These are phyloP conservation scores for Chironomus tepperi DNA, from an alignment of 1,140 invertebrate genomes.

Conservation along the genomic window DNA sequence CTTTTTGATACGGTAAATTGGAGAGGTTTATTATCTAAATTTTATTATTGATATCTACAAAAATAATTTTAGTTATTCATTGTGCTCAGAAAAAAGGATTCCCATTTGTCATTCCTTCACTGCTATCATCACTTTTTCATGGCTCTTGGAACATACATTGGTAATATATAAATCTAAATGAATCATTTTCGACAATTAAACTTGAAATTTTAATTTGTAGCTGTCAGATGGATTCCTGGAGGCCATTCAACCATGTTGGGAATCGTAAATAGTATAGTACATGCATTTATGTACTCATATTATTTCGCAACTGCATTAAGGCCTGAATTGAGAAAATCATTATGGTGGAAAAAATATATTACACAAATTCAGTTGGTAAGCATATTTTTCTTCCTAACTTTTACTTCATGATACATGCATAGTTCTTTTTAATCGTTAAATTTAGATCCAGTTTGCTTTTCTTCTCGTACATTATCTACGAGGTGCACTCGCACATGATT, in stretches of 20 bases:
- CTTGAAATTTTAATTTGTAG: background rate
- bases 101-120: slow-evolving; percentile 68
- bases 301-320: slow-evolving; percentile 59
- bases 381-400: no score
- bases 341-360: slow-evolving; percentile 82
- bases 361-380: slow-evolving; percentile 66
- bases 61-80: slow-evolving; percentile 50
- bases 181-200: background rate
- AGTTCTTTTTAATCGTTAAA: background rate
- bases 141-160: slow-evolving; percentile 33
- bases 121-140: slow-evolving; percentile 70
- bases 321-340: slow-evolving; percentile 51
- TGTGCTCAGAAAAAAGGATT: slow-evolving; percentile 63
- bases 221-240: slow-evolving; percentile 45
- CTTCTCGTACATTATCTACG: slow-evolving; percentile 50
- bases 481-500: slow-evolving; percentile 39
- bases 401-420: background rate
- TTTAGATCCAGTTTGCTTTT: slow-evolving; percentile 59
- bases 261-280: slow-evolving; percentile 67
- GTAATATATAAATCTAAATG: slow-evolving; percentile 9
- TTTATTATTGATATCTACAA: no score
- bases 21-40: no score
- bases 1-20: slow-evolving; percentile 48
- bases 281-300: slow-evolving; percentile 70
- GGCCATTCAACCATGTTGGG: slow-evolving; percentile 61